These are phyloP conservation scores for Amphipoea oculea DNA, from an alignment of 2,888 invertebrate genomes.

Conservation along the genomic window DNA sequence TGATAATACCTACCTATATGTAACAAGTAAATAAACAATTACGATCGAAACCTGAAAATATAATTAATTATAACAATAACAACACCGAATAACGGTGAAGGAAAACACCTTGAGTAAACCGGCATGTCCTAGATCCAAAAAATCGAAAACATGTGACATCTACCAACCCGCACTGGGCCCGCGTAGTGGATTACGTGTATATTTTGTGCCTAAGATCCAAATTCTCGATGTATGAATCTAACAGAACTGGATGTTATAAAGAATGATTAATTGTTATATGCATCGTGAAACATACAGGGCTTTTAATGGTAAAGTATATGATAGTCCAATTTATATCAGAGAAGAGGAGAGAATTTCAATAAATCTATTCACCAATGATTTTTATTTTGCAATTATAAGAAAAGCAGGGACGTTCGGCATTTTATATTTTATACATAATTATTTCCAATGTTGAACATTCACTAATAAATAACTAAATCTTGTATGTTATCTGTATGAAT, in stretches of 20 bases:
- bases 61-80: not conserved
- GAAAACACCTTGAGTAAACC: not conserved
- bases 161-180: not conserved
- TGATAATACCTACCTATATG: not conserved
- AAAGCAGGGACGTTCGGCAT: conserved; percentile 36
- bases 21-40: not conserved
- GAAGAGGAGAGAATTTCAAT: conserved; percentile 19
- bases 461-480: conserved; percentile 49
- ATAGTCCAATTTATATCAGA: not conserved
- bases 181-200: not conserved
- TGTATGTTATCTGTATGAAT: conserved; percentile 70
- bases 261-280: not conserved
- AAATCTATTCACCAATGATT: conserved; percentile 22
- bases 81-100: not conserved
- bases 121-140: not conserved
- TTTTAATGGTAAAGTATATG: not conserved
- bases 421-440: conserved; percentile 54
- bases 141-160: not conserved
- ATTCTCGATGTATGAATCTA: not conserved
- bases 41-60: not conserved
- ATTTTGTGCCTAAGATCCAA: not conserved
- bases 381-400: conserved; percentile 44
- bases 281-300: not conserved
- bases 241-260: not conserved
- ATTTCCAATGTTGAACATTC: conserved; percentile 59